These are phyloP conservation scores for Colinus virginianus DNA, from an alignment of 2,113 vertebrate species.

Conservation along the genomic window DNA sequence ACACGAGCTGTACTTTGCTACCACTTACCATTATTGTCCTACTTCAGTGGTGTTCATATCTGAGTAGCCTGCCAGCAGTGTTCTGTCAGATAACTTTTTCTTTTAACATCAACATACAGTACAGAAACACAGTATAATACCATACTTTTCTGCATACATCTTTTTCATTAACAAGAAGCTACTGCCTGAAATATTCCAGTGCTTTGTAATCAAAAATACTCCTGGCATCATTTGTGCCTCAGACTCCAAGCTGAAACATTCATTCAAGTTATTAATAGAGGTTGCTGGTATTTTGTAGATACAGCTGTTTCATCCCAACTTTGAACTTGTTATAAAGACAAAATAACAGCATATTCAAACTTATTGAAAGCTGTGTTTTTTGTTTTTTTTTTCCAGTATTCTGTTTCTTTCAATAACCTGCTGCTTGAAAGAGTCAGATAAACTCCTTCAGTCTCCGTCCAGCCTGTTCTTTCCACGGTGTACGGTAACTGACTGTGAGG, in stretches of 20 bases:
- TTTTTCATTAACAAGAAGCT: not conserved
- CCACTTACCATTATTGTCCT: not conserved
- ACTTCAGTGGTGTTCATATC: not conserved
- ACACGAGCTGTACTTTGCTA: not conserved
- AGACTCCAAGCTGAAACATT: not conserved
- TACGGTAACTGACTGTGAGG: rapidly evolving
- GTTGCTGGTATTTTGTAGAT: not conserved
- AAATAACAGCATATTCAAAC: not conserved
- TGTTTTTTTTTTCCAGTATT: not conserved
- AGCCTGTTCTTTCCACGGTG: not conserved
- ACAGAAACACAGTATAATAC: too few species aligned
- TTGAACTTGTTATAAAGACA: not conserved
- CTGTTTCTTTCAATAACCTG: not conserved
- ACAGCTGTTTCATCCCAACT: not conserved
- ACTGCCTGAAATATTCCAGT: not conserved
- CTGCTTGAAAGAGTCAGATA: not conserved
- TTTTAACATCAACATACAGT: not conserved
- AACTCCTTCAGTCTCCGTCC: not conserved
- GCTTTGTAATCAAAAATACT: not conserved
- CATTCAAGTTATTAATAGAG: not conserved
- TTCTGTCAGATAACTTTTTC: not conserved
- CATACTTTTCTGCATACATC: not conserved
- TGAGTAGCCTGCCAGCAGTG: not conserved
- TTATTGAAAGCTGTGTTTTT: not conserved
- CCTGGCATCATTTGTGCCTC: not conserved